phyloP scores from a whole-genome alignment of 2,797 vertebrate species.

The Tokudaia muenninki region DNA sequence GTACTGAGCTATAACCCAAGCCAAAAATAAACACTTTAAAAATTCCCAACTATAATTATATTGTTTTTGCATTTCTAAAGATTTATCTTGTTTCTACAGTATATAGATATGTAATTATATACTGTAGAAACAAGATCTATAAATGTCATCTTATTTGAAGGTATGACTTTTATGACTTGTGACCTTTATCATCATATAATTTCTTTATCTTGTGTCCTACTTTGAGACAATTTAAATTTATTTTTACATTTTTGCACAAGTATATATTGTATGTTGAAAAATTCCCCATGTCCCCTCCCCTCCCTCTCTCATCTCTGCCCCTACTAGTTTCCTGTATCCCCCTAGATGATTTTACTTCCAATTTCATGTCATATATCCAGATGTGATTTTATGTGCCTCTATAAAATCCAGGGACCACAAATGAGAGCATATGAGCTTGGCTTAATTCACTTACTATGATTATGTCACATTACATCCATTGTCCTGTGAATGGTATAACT shows the following conservation, averaged over 20 bases:
- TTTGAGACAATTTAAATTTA: not conserved
- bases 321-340: not conserved
- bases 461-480: not conserved
- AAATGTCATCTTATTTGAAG: constrained; percentile 41
- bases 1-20: not conserved
- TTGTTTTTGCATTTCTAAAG: constrained; percentile 3
- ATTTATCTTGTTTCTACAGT: constrained; percentile 38
- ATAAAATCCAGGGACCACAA: not conserved
- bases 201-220: constrained; percentile 11
- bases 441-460: not conserved
- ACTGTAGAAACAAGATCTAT: not conserved
- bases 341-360: not conserved
- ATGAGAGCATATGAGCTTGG: not conserved
- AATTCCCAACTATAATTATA: not conserved
- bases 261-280: not conserved
- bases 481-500: not conserved
- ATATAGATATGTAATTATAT: not conserved
- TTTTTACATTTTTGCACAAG: not conserved
- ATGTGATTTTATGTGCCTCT: not conserved
- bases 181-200: not conserved
- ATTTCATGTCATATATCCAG: not conserved
- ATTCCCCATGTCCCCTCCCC: not conserved
- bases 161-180: not conserved
- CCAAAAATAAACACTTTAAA: constrained; percentile 5
- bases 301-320: not conserved